Base-by-base conservation (phyloP, 2,113 vertebrate genomes). In the Spilogale gracilis region DNA sequence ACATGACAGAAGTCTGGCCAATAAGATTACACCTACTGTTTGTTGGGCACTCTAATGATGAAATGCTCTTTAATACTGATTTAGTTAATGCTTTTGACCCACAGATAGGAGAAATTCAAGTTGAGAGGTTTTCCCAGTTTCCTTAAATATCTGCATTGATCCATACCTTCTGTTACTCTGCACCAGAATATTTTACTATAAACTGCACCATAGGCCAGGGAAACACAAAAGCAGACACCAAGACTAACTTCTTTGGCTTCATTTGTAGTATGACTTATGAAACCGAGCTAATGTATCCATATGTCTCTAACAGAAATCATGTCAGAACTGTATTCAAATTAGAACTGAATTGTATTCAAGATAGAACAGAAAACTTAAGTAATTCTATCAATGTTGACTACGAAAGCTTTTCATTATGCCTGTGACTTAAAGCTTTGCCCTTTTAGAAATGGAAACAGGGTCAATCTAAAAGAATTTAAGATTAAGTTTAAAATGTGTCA, bases 401-500 rank as follows among this genome's bases (percentile, higher is more conserved):
- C 50, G 54, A 73, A 87, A 97, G 48, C 16, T 93, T 89, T 63
- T 86, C 71, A 71, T 93, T 56, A 73, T 8, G 71, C 74, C 27
- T 60, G 32, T 56, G 38, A 74, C 43, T 30, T 84, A 8, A 92
- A 95, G 38, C 56, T 90, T 87, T 94, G 14, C 17, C 63, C 71
- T 6, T 84, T 96, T 91, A 96, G 56, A 96, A 83, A 8, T 76
- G 13, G 43, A 79, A 97, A 95, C 48, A 48, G 14, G 38, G 13
- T 89, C 32, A 56, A 9, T 71, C 30, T 38, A 92, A 85, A 89
- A 30, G 20, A 94, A 97, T 79, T 91, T 63, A 94, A 94, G 21
- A 20, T 43, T 43, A 6, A 48, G 50, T 85, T 21, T 92, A 83
- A 95, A 89, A 82, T 38, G 43, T n/a, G 50, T 63, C 43, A 32